Conservation (phyloP, 37 sponge, comb jelly and placozoan species). For the Cliona cf. orientalis region DNA sequence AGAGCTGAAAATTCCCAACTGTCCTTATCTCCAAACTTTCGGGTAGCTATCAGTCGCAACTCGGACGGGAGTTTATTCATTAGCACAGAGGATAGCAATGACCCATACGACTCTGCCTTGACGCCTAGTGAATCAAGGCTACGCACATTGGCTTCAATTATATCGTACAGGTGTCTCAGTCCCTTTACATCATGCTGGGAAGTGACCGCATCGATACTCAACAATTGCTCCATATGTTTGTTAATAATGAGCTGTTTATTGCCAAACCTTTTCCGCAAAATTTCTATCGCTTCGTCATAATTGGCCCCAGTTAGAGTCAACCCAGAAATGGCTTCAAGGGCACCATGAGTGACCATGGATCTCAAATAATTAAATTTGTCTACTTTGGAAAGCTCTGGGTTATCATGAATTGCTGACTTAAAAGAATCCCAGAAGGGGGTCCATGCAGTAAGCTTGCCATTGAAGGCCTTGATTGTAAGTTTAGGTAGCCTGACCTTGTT, state of each 20-base stretch:
- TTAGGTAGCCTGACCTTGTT: slow-evolving; percentile 36
- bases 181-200: slow-evolving; percentile 29
- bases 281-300: slow-evolving; percentile 44
- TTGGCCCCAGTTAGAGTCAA: slow-evolving; percentile 21
- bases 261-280: slow-evolving; percentile 34
- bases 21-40: slow-evolving; percentile 14
- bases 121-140: slow-evolving; percentile 31
- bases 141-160: slow-evolving; percentile 26
- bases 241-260: slow-evolving; percentile 27
- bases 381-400: slow-evolving; percentile 14
- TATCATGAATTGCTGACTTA: slow-evolving; percentile 10
- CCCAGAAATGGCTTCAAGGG: slow-evolving; percentile 13
- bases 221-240: slow-evolving; percentile 39
- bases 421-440: slow-evolving; percentile 39
- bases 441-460: slow-evolving; percentile 38
- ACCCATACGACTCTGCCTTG: slow-evolving; percentile 14
- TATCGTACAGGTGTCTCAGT: slow-evolving; percentile 34
- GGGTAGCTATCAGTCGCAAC: slow-evolving; percentile 13
- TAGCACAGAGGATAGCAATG: slow-evolving; percentile 23
- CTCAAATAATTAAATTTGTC: slow-evolving; percentile 48
- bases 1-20: slow-evolving; percentile 22
- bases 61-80: slow-evolving; percentile 40
- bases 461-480: slow-evolving; percentile 23
- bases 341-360: slow-evolving; percentile 9
- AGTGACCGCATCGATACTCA: slow-evolving; percentile 9